Base-by-base conservation (phyloP, 2,797 vertebrate genomes). In the Platyrinchus mystaceus region DNA sequence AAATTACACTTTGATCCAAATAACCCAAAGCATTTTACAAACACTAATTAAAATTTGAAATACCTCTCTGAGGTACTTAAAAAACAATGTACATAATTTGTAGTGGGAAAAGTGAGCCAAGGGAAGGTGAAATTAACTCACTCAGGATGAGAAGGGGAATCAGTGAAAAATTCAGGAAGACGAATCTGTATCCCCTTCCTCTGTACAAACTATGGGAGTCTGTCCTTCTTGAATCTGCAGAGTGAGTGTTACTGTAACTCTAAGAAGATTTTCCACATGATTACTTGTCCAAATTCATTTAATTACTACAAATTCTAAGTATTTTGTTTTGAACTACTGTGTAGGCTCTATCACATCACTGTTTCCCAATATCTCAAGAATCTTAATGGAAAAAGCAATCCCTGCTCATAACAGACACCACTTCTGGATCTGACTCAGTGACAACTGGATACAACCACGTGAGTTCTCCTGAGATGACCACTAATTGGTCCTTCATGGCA, bases 41-140 rank as follows among this genome's bases (percentile, higher is more conserved):
- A 88, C 63, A 92, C 79, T 95, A 96, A 95, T 95, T 96, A 94
- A 96, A 92, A 91, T 56, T 86, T 94, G 66, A 84, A 96, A 79
- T 89, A 83, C 81, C 82, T 94, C 95, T 96, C 87, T 67, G 76
- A 94, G 73, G 82, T 92, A 93, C 85, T 93, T 96, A 94, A 93
- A 92, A 73, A 94, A 75, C 87, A 90, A 94, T n/a, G 60, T 90
- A 90, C 52, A 63, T 87, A 95, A 95, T 84, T 91, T 95, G 89
- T 88, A 90, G 84, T 92, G 82, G 84, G 70, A 90, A 84, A 95
- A 94, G 36, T 28, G 79, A 90, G 55, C 58, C 92, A 78, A 71
- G 82, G 71, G 84, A 94, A 81, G 67, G 73, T 81, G 96, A 94
- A 95, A 95, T 94, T 91, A 79, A 77, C 68, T 82, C 39, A 0